Base-by-base conservation (phyloP, 2,888 invertebrate species). In the Macropis europaea region DNA sequence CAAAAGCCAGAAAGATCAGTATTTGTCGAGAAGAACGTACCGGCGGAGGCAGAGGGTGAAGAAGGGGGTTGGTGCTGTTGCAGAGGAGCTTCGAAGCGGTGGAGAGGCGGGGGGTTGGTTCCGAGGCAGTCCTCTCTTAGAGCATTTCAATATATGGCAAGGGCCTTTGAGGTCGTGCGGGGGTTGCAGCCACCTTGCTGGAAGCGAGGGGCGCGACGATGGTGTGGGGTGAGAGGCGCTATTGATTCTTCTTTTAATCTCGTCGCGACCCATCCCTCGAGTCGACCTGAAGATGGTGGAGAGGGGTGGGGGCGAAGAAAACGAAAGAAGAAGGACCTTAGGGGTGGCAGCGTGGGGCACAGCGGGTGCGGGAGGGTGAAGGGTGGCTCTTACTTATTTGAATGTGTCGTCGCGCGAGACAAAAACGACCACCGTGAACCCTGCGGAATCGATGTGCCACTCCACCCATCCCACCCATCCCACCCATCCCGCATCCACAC, bases 181-280 rank as follows among this genome's bases (percentile, higher is more conserved):
- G 74, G 83, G 50, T 77, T 70, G 70, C 68, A 69, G 63, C 76
- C 78, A 68, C 70, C 69, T 60, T 71, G 73, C 64, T 69, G 73
- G 74, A 77, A 76, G 79, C 63, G 76, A 67, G 76, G 75, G 72
- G 74, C 64, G 70, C 69, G 61, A 68, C 73, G 75, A 76, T 80
- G 59, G 73, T 54, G 73, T 73, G 82, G 82, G 80, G 79, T 77
- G 82, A 82, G 84, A 77, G 85, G 84, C 78, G 83, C 88, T 88
- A 88, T 88, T 89, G 88, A 88, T 89, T 89, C 88, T 88, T 89
- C 88, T 89, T 89, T 89, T 89, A 88, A 89, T 88, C 88, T 88
- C 87, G 88, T 88, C 88, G 87, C 85, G 83, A 85, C 86, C 86
- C 87, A 87, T 86, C 85, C 87, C 82, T 79, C 73, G 66, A 48